Conservation (phyloP, 2,888 invertebrate genomes). For the Conomelus anceps region DNA sequence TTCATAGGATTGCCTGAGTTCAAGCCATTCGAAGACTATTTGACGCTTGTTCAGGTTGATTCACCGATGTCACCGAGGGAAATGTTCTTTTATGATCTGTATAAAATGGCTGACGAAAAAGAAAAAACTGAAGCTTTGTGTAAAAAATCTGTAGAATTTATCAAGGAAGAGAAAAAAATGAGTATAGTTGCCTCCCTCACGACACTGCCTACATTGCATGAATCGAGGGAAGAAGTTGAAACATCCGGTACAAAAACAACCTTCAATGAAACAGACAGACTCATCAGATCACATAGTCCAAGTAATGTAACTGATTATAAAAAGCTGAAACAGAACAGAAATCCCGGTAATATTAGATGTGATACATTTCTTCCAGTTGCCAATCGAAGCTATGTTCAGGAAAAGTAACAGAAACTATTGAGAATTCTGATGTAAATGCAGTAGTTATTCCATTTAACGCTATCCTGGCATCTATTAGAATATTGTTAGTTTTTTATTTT, state of each 20-base stretch:
- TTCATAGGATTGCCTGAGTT: constrained; percentile 13
- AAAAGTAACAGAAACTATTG: background rate
- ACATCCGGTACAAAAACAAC: background rate
- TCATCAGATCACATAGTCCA: background rate
- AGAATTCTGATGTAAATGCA: background rate
- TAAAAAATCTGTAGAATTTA: background rate
- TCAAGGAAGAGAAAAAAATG: background rate
- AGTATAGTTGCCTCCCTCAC: background rate
- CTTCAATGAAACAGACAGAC: background rate
- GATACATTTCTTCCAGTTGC: background rate
- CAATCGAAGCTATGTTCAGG: background rate
- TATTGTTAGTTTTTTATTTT: too few species aligned
- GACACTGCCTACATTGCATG: background rate
- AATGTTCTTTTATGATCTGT: constrained; percentile 20
- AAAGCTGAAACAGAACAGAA: too few species aligned
- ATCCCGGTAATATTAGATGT: too few species aligned
- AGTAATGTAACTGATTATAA: background rate
- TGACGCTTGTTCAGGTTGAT: constrained; percentile 5
- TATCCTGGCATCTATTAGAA: background rate
- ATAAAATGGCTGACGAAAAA: constrained; percentile 17
- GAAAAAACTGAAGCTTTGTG: constrained; percentile 10
- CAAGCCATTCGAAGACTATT: constrained; percentile 7
- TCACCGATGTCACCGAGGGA: constrained; percentile 18
- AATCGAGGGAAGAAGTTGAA: background rate
- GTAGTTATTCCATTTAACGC: background rate